Conservation (phyloP, 2,797 vertebrate species). For the Manis pentadactyla region DNA sequence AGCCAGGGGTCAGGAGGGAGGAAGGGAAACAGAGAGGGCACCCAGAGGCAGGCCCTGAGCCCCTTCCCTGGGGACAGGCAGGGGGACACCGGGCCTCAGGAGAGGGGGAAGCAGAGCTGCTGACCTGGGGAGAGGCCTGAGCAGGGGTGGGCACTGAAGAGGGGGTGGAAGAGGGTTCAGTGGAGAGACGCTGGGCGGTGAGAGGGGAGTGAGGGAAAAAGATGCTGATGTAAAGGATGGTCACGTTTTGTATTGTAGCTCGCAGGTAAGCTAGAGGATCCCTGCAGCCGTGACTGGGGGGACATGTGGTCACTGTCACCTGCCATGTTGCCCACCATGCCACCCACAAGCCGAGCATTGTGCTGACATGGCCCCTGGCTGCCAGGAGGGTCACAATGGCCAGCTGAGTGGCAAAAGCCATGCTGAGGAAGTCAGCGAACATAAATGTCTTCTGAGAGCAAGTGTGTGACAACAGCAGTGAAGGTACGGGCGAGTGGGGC, state of each 20-base stretch:
- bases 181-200: neutral
- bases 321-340: neutral
- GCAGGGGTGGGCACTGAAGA: neutral
- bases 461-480: neutral
- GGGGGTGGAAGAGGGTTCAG: neutral
- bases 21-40: neutral
- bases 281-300: neutral
- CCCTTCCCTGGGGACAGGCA: neutral
- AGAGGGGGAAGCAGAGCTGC: neutral
- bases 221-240: neutral
- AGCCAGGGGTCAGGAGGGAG: neutral
- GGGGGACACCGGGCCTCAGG: neutral
- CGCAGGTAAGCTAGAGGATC: accelerated
- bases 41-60: too few species aligned
- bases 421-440: too few species aligned
- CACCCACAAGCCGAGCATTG: too few species aligned
- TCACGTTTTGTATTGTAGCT: neutral
- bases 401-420: neutral
- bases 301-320: neutral
- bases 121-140: neutral
- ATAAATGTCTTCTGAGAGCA: neutral
- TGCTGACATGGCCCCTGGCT: too few species aligned
- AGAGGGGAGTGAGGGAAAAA: too few species aligned
- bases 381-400: neutral
- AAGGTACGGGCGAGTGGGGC: neutral